Conservation (phyloP, 2,113 vertebrate genomes). For the Catharus minimus region DNA sequence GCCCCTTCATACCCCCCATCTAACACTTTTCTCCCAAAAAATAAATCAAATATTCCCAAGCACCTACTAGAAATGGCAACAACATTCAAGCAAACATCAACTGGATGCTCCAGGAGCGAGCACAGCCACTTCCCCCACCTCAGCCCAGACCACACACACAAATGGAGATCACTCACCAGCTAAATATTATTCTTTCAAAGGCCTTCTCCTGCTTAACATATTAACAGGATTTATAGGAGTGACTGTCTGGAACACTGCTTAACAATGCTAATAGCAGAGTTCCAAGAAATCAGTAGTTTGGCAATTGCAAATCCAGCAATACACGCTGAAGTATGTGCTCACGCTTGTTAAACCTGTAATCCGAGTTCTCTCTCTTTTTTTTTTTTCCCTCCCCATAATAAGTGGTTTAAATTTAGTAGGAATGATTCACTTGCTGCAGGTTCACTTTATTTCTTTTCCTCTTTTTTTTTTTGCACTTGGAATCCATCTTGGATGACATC, state of each 20-base stretch:
- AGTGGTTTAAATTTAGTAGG: constrained; percentile 50
- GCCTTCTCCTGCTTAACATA: constrained; percentile 21
- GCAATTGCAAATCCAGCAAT: constrained; percentile 16
- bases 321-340: background rate
- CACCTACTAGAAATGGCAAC: background rate
- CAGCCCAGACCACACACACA: background rate
- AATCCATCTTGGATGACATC: constrained; percentile 34
- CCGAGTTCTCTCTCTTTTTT: background rate
- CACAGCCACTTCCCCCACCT: background rate
- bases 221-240: constrained; percentile 37
- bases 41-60: background rate
- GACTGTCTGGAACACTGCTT: constrained; percentile 48
- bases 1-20: fast-evolving
- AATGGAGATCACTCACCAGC: background rate
- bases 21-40: background rate
- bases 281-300: constrained; percentile 49
- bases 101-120: background rate
- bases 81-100: background rate
- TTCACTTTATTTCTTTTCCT: background rate
- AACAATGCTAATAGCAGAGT: constrained; percentile 36
- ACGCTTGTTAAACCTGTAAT: constrained; percentile 32
- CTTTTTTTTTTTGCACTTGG: background rate
- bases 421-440: constrained; percentile 35
- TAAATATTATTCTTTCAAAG: background rate
- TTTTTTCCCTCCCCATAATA: background rate